Conservation (phyloP, 2,797 vertebrate genomes). For the Anisognathus igniventris region DNA sequence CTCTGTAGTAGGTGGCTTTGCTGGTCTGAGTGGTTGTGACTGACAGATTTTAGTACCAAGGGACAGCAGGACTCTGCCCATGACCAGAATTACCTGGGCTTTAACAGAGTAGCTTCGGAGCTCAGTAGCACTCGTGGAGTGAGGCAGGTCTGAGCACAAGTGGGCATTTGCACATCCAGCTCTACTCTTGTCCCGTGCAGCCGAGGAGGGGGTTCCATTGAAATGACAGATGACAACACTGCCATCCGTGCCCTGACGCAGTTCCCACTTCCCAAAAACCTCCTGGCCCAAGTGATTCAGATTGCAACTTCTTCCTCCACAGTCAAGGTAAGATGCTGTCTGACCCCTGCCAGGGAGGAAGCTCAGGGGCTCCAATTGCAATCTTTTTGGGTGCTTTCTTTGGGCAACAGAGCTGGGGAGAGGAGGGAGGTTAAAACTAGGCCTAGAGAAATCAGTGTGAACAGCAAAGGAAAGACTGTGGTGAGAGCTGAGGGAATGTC, state of each 20-base stretch:
- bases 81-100: neutral
- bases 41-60: neutral
- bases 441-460: neutral
- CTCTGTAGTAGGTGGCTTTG: neutral
- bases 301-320: constrained; percentile 82
- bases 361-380: neutral
- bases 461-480: neutral
- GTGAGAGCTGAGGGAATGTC: neutral
- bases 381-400: neutral
- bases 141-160: neutral
- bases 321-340: constrained; percentile 71
- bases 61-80: neutral
- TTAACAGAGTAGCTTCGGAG: neutral
- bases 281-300: constrained; percentile 85
- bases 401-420: neutral
- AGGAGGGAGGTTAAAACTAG: neutral
- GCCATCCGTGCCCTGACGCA: constrained; percentile 80
- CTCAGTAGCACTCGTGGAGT: neutral
- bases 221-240: constrained; percentile 71
- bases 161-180: accelerated
- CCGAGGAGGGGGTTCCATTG: constrained; percentile 70
- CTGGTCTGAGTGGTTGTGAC: neutral
- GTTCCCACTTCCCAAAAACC: constrained; percentile 87
- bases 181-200: neutral
- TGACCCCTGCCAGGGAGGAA: neutral